phyloP scores from a whole-genome alignment of 2,113 vertebrate species.

The Rhinoptilus africanus region DNA sequence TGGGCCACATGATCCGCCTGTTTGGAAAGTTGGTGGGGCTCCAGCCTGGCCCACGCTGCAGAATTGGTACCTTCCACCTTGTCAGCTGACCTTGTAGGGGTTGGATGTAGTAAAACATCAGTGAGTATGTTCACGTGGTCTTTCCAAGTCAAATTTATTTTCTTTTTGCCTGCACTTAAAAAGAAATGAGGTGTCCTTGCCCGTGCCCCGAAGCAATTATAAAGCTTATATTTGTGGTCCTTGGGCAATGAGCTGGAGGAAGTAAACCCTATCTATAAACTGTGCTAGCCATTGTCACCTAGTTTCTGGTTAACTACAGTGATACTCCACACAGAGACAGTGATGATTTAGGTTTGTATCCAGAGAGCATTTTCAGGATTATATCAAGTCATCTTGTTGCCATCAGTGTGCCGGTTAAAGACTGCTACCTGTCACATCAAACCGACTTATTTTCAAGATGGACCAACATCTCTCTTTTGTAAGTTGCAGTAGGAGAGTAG shows the following conservation, averaged over 20 bases:
- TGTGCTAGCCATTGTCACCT: not conserved
- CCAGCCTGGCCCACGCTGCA: not conserved
- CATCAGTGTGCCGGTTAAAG: not conserved
- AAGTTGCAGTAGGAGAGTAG: not conserved
- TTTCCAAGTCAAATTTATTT: not conserved
- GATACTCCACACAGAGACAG: not conserved
- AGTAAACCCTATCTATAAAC: not conserved
- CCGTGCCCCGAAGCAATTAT: not conserved
- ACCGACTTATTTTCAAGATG: not conserved
- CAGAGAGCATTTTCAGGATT: not conserved
- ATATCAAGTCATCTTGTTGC: not conserved
- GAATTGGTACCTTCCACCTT: not conserved
- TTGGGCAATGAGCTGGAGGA: not conserved
- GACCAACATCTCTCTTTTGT: fast-evolving
- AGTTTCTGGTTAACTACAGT: not conserved
- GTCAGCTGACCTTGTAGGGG: not conserved
- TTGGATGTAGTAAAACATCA: not conserved
- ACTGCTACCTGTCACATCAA: not conserved
- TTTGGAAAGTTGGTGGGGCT: not conserved
- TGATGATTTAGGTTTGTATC: not conserved
- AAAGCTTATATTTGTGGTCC: not conserved
- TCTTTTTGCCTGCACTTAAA: not conserved
- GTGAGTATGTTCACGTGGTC: not conserved
- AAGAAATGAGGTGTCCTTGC: not conserved
- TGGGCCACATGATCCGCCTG: not conserved